Base-by-base conservation (phyloP, 2,888 invertebrate species). In the Herminia tarsipennalis region DNA sequence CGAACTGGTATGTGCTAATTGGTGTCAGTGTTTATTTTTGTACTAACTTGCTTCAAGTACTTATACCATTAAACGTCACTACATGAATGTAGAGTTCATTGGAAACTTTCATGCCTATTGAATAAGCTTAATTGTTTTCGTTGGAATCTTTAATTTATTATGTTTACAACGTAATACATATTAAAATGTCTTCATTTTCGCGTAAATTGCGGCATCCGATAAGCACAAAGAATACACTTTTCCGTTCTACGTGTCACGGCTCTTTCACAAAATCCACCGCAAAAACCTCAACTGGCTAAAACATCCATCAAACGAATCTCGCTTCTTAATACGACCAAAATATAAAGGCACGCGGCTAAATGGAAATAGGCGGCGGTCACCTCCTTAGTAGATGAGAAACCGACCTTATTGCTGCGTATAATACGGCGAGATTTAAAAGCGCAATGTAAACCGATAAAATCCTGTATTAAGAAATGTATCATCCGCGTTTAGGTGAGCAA, bases 291-390 rank as follows among this genome's bases (percentile, higher is more conserved):
- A 73, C 68, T 60, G 58, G 73, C 81, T 78, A 77, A 83, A 81
- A 80, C 81, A 86, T 87, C 81, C 78, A 83, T 86, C 84, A 87
- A 83, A 80, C 72, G 71, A 73, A 79, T n/a, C n/a, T n/a, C n/a
- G 75, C 78, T 79, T 80, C 81, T 82, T 81, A 86, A 83, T 83
- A 81, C 80, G 73, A 82, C 80, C 76, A 75, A 84, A 86, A 82
- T 83, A 76, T 79, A 82, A 78, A 81, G 65, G 73, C 77, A 76
- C 76, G 75, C 77, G 73, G 76, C 78, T 80, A 78, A 85, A 88
- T 82, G 75, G 73, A 81, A 83, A 83, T 77, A 74, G 68, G 64
- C 54, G 56, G 52, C 56, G 54, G 47, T 66, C 56, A 57, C 46
- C 49, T 45, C 54, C 43, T 42, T 56, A 47, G 29, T 28, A 40